phyloP scores from a whole-genome alignment of 2,888 invertebrate species.

The Himalopsyche tibetana region DNA sequence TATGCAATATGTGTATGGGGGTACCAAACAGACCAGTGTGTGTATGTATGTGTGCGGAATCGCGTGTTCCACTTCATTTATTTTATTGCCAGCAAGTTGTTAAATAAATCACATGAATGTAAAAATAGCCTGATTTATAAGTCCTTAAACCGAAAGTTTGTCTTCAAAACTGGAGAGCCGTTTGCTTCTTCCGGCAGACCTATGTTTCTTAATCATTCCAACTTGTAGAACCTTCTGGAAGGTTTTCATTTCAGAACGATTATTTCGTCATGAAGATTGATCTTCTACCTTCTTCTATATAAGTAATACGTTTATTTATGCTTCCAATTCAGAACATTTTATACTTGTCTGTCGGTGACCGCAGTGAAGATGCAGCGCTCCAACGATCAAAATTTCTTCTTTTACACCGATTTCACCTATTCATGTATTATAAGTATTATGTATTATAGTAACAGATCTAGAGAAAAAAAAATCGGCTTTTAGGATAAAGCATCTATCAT shows the following conservation, averaged over 20 bases:
- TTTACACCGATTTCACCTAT: too few species aligned
- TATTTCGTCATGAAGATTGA: too few species aligned
- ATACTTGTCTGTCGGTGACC: too few species aligned
- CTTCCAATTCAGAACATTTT: too few species aligned
- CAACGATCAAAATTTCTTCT: too few species aligned
- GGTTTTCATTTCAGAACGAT: not conserved
- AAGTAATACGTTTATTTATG: too few species aligned
- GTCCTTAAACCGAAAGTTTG: conserved; percentile 9
- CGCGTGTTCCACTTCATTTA: conserved; percentile 26
- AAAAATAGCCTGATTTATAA: conserved; percentile 26
- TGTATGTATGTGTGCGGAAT: not conserved
- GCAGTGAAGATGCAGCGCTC: too few species aligned
- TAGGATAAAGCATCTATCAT: too few species aligned
- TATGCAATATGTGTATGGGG: not conserved
- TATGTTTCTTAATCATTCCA: not conserved
- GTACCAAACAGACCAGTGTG: not conserved
- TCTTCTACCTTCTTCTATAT: too few species aligned
- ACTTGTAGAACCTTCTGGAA: not conserved
- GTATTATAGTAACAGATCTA: too few species aligned
- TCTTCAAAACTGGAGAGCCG: conserved; percentile 26
- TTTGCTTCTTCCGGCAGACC: not conserved
- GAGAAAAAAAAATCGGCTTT: too few species aligned
- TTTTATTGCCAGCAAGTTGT: conserved; percentile 20
- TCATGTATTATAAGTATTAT: too few species aligned
- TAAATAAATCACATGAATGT: conserved; percentile 20